Conservation (phyloP, 2,797 vertebrate species). For the Oophaga sylvatica region DNA sequence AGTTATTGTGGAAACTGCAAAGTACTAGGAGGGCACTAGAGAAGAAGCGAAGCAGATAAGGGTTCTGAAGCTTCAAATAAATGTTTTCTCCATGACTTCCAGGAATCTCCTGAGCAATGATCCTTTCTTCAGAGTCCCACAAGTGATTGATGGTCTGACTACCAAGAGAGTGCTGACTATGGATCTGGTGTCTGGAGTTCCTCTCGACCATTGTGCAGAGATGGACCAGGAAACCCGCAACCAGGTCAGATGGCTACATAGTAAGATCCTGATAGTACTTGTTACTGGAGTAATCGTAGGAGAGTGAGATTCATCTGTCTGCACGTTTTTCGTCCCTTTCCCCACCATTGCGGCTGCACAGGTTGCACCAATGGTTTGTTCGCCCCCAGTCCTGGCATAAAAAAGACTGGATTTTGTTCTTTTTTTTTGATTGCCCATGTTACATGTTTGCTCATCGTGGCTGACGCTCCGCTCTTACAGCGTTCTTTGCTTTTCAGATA, state of each 20-base stretch:
- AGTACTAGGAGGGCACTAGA: too few species aligned
- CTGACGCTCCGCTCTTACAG: not conserved
- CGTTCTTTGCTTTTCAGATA: slow-evolving; percentile 73
- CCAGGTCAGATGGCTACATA: slow-evolving; percentile 9
- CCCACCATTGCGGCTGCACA: too few species aligned
- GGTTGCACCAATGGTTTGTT: too few species aligned
- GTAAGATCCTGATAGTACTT: too few species aligned
- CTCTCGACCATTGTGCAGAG: slow-evolving; percentile 79
- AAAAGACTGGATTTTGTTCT: too few species aligned
- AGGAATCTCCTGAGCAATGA: slow-evolving; percentile 80
- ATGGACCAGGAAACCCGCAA: slow-evolving; percentile 52
- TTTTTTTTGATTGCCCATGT: too few species aligned
- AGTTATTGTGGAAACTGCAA: too few species aligned
- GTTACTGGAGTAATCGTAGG: not conserved
- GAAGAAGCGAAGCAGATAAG: too few species aligned
- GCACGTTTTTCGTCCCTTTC: too few species aligned
- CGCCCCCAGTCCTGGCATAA: too few species aligned
- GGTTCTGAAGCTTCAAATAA: not conserved
- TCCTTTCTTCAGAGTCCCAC: slow-evolving; percentile 80
- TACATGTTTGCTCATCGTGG: too few species aligned
- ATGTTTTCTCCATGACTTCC: not conserved
- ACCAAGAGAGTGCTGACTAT: slow-evolving; percentile 79
- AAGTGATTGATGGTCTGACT: slow-evolving; percentile 82
- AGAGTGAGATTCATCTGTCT: too few species aligned
- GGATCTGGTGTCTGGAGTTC: slow-evolving; percentile 85